A percentile compares a stretch with the other conserved stretches of the same genome.
Evolutionary conservation across 2,797 vertebrate species (phyloP).

Genomic region (Prunella strophiata): DNA sequence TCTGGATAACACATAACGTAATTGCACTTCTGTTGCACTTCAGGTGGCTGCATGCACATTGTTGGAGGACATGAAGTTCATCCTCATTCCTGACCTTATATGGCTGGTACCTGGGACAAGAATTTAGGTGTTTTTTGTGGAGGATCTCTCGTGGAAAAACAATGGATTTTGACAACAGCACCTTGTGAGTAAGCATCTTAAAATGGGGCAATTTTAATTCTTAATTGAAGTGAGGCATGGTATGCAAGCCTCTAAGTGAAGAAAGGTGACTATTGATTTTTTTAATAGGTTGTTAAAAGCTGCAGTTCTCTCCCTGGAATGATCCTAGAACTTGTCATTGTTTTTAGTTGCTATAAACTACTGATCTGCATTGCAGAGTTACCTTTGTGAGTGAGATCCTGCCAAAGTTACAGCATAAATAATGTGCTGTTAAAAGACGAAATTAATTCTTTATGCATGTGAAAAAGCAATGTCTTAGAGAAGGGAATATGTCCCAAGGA

Average conservation of each 20-base stretch:
- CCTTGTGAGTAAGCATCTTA: not conserved
- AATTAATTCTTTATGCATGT: not conserved
- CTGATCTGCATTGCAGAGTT: not conserved
- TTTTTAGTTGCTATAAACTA: not conserved
- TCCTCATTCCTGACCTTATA: not conserved
- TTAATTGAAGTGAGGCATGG: not conserved
- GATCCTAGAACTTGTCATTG: not conserved
- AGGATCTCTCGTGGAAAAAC: not conserved
- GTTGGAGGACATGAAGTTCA: accelerated
- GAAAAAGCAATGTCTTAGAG: not conserved
- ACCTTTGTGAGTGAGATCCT: not conserved
- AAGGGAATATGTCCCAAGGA: not conserved
- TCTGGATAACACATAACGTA: not conserved
- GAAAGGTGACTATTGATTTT: not conserved
- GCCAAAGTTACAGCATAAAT: not conserved
- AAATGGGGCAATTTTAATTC: not conserved
- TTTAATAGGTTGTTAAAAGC: not conserved
- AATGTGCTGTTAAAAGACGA: not conserved
- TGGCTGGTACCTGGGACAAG: not conserved
- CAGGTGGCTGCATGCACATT: not conserved
- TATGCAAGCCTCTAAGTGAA: not conserved
- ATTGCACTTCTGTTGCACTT: not conserved
- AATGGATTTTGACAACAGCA: not conserved
- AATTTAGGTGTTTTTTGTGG: not conserved
- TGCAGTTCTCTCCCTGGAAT: not conserved